These are phyloP conservation scores for Cantharis rufa DNA, from an alignment of 2,888 invertebrate species.

Conservation along the genomic window DNA sequence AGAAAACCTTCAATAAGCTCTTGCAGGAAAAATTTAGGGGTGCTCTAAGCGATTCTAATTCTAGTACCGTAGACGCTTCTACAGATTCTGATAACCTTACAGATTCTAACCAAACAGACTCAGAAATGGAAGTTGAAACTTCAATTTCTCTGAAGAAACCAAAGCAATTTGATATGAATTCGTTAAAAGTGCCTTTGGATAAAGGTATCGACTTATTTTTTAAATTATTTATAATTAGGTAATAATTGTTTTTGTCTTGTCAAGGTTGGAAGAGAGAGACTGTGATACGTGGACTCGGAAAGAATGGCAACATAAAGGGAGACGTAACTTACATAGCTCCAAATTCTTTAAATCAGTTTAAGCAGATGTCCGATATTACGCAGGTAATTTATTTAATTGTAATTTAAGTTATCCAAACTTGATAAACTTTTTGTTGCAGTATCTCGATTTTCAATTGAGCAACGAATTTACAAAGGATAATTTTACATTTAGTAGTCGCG, in stretches of 20 bases:
- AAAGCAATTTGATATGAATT: slow-evolving; percentile 62
- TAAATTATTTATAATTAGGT: not conserved
- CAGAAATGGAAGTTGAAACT: slow-evolving; percentile 57
- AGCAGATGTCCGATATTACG: slow-evolving; percentile 68
- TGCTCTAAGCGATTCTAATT: slow-evolving; percentile 60
- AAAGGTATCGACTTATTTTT: slow-evolving; percentile 47
- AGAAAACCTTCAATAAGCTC: slow-evolving; percentile 58
- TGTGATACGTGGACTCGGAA: slow-evolving; percentile 82
- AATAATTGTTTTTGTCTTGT: not conserved
- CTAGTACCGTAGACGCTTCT: slow-evolving; percentile 60
- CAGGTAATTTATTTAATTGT: slow-evolving; percentile 56
- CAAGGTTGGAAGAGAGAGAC: slow-evolving; percentile 92
- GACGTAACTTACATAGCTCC: slow-evolving; percentile 88
- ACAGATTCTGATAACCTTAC: slow-evolving; percentile 65
- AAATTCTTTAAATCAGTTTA: slow-evolving; percentile 63
- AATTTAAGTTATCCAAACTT: not conserved
- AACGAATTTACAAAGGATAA: slow-evolving; percentile 78
- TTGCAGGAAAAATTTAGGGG: slow-evolving; percentile 62
- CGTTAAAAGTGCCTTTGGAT: slow-evolving; percentile 68
- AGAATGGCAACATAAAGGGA: slow-evolving; percentile 86
- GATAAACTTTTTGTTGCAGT: slow-evolving; percentile 58
- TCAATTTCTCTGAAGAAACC: slow-evolving; percentile 53
- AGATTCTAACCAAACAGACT: slow-evolving; percentile 64
- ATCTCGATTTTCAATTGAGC: slow-evolving; percentile 66
- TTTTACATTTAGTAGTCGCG: slow-evolving; percentile 90